These are phyloP conservation scores for Aplochiton taeniatus DNA, from an alignment of 2,797 vertebrate species.

Conservation along the genomic window DNA sequence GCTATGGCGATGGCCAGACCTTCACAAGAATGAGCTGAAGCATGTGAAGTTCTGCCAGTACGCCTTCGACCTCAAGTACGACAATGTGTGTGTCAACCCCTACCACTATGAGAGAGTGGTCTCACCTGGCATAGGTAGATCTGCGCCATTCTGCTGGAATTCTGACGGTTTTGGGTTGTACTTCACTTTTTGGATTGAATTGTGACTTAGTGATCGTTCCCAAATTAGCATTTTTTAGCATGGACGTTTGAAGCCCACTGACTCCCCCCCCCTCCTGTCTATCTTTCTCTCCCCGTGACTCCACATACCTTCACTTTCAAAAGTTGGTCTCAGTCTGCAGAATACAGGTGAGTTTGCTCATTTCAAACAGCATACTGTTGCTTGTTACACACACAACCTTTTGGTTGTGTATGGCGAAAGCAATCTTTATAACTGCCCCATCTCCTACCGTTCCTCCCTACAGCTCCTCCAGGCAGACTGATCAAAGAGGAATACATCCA, in stretches of 20 bases:
- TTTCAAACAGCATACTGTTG: background rate
- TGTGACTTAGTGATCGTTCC: no score
- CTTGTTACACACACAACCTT: background rate
- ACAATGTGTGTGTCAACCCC: constrained; percentile 82
- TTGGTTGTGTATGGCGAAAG: background rate
- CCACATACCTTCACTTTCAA: constrained; percentile 17
- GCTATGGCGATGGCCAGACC: constrained; percentile 81
- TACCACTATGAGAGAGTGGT: constrained; percentile 84
- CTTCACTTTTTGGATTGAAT: no score
- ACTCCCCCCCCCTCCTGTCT: background rate
- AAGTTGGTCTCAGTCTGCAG: constrained; percentile 73
- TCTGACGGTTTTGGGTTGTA: background rate
- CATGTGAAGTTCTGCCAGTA: constrained; percentile 82
- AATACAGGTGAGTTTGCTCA: constrained; percentile 60
- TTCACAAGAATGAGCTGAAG: constrained; percentile 85
- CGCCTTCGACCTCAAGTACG: constrained; percentile 83
- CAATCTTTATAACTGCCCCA: background rate
- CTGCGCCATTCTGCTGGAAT: background rate
- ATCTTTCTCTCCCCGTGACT: constrained; percentile 11
- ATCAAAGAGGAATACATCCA: constrained; percentile 81
- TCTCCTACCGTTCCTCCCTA: no score
- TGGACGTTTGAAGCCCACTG: no score
- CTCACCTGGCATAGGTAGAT: constrained; percentile 77
- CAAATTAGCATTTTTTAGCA: no score
- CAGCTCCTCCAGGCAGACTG: constrained; percentile 55